phyloP scores from a whole-genome alignment of 2,888 invertebrate species.

The Caenorhabditis sp. region DNA sequence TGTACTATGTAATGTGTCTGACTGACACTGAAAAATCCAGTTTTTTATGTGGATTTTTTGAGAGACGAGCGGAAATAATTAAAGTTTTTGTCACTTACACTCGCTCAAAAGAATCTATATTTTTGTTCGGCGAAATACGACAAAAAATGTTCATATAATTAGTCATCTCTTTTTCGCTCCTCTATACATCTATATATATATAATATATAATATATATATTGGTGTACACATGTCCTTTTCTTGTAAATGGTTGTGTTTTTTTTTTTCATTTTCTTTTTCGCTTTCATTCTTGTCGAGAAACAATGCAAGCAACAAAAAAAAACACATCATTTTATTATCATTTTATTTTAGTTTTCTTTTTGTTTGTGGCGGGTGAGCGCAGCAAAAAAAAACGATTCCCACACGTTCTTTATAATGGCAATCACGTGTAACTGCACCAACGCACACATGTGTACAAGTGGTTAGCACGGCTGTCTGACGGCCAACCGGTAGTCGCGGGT shows the following conservation, averaged over 20 bases:
- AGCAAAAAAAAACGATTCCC: too few relatives aligned
- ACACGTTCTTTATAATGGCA: too few relatives aligned
- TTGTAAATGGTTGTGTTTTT: constrained; percentile 1
- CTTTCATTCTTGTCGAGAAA: background rate
- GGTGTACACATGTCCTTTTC: background rate
- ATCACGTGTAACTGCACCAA: too few relatives aligned
- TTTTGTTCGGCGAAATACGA: background rate
- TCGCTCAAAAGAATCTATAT: too few relatives aligned
- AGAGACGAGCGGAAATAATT: background rate
- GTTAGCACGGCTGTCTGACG: too few relatives aligned
- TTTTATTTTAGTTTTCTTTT: background rate
- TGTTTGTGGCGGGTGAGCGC: too few relatives aligned
- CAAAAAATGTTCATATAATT: background rate
- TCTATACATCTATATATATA: background rate
- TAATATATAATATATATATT: background rate
- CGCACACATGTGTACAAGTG: too few relatives aligned
- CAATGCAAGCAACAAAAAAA: background rate
- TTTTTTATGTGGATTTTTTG: too few relatives aligned
- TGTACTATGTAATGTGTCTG: too few relatives aligned
- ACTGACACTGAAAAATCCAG: too few relatives aligned
- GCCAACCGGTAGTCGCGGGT: too few relatives aligned
- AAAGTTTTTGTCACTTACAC: background rate
- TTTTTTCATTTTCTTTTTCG: too few relatives aligned
- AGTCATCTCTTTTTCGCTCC: background rate
- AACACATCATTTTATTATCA: background rate